Conservation (phyloP, 2,113 vertebrate species). For the Butastur rufipennis region DNA sequence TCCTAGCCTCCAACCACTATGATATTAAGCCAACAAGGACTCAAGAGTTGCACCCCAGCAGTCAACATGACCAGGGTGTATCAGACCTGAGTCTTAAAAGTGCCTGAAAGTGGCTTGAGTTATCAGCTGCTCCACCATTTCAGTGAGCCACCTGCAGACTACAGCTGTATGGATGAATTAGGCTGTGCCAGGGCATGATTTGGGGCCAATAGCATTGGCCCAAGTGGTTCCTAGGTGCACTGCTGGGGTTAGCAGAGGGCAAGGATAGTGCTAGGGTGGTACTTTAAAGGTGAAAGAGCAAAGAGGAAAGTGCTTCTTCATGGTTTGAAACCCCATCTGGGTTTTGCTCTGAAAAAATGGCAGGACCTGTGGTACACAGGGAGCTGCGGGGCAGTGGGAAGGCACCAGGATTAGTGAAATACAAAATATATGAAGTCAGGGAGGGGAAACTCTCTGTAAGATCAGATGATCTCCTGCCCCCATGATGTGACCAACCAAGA, state of each 20-base stretch:
- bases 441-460: background rate
- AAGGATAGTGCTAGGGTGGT: background rate
- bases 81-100: background rate
- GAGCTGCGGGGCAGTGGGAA: background rate
- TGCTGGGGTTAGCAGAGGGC: background rate
- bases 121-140: background rate
- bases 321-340: background rate
- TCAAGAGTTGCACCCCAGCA: background rate
- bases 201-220: background rate
- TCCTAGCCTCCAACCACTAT: background rate
- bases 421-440: background rate
- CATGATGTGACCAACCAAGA: background rate
- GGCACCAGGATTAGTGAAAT: background rate
- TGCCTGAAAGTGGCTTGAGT: background rate
- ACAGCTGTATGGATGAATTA: background rate
- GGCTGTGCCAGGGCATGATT: background rate
- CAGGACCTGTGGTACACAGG: background rate
- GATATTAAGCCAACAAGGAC: background rate
- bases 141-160: background rate
- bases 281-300: background rate
- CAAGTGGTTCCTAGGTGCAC: background rate
- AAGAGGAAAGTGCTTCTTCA: background rate
- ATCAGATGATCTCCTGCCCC: background rate
- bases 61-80: background rate
- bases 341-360: background rate